Evolutionary conservation across 2,888 invertebrate species (phyloP).

Genomic region (Lasioglossum vierecki): DNA sequence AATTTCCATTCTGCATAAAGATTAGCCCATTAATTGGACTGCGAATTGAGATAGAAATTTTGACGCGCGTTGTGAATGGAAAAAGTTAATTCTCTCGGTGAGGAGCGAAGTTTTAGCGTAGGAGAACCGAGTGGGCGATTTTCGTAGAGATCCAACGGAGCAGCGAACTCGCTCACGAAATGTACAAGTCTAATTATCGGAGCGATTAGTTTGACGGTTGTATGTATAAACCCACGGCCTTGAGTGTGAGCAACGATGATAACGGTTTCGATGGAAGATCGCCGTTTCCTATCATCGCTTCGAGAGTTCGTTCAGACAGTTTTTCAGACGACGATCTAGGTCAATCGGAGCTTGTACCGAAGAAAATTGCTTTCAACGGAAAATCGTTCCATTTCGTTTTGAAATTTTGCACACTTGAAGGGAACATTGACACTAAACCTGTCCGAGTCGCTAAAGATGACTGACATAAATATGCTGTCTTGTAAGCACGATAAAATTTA

Average conservation of each 20-base stretch:
- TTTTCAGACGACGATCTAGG: neutral
- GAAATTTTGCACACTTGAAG: no score
- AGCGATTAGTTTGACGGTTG: slow-evolving; percentile 40
- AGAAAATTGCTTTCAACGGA: neutral
- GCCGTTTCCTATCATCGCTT: slow-evolving; percentile 19
- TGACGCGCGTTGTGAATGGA: neutral
- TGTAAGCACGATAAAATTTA: no score
- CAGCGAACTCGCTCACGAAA: slow-evolving; percentile 13
- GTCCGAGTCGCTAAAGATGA: no score
- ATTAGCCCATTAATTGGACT: neutral
- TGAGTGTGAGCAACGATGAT: slow-evolving; percentile 34
- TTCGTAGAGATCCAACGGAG: neutral
- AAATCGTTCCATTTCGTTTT: neutral
- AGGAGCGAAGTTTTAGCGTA: neutral
- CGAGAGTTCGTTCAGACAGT: neutral
- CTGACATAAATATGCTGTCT: no score
- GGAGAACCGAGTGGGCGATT: neutral
- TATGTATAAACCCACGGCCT: slow-evolving; percentile 31
- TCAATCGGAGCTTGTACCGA: neutral
- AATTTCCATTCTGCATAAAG: neutral
- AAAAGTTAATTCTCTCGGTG: neutral
- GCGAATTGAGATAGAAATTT: neutral
- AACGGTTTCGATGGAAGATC: slow-evolving; percentile 45
- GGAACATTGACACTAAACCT: no score
- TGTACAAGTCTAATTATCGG: slow-evolving; percentile 46